Evolutionary conservation across 2,113 vertebrate species (phyloP).

Genomic region (Brachionichthys hirsutus): DNA sequence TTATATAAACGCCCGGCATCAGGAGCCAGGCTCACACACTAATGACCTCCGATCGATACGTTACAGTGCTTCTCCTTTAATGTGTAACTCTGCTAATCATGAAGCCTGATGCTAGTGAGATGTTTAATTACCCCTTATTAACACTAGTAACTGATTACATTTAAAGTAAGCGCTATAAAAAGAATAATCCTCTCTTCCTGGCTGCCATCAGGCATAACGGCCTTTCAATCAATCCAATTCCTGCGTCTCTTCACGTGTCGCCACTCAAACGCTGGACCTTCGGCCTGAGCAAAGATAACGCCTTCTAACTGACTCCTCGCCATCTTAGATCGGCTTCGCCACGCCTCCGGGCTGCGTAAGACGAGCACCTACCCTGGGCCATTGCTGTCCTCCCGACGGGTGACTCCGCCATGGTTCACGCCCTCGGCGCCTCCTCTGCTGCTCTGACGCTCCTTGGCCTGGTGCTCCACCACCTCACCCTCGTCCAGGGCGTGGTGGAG

Average conservation of each 20-base stretch:
- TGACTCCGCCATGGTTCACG: conserved; percentile 73
- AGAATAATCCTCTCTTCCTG: too few relatives aligned
- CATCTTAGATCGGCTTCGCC: conserved; percentile 13
- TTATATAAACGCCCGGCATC: neutral
- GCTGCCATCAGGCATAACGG: neutral
- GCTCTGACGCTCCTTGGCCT: conserved; percentile 81
- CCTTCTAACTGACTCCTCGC: neutral
- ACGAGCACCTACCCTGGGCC: conserved; percentile 87
- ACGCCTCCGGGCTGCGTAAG: neutral
- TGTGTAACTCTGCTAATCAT: too few relatives aligned
- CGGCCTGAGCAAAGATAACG: conserved; percentile 28
- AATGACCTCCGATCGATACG: too few relatives aligned
- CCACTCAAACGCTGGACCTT: neutral
- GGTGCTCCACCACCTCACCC: conserved; percentile 92
- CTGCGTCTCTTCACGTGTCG: neutral
- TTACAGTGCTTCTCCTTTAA: too few relatives aligned
- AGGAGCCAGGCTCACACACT: neutral
- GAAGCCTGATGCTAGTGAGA: too few relatives aligned
- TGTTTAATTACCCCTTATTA: too few relatives aligned
- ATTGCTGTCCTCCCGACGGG: conserved; percentile 89
- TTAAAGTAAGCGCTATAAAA: too few relatives aligned
- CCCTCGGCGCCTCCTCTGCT: conserved; percentile 81
- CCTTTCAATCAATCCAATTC: neutral
- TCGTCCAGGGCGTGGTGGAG: conserved; percentile 95
- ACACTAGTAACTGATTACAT: too few relatives aligned